Base-by-base conservation (phyloP, 2,113 vertebrate species). In the Odocoileus virginianus region DNA sequence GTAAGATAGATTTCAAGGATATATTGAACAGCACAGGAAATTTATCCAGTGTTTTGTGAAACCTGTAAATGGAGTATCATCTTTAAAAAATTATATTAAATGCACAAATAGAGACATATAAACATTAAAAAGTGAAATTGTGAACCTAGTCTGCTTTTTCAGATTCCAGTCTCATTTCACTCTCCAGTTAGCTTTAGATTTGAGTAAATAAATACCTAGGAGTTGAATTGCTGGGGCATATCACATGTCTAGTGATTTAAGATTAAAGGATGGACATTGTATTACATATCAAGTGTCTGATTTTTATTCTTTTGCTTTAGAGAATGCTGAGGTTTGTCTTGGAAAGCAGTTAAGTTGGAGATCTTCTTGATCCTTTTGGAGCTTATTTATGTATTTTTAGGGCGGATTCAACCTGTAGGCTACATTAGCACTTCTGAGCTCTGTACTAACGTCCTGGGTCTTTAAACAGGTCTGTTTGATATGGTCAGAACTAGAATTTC, bases 201-300 rank as follows among this genome's bases (percentile, higher is more conserved):
- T 61, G 33, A 15, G 58, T 89, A 91, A 97, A 94, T 74, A 85
- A 96, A 54, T 67, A 79, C 19, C 36, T 54, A 28, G 40, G 76
- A 86, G 27, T 98, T 94, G 45, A 84, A 45, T 91, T 85, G 47
- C 74, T 93, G 30, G 25, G 28, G 40, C 27, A 3, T 95, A 71
- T 85, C 87, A 93, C 43, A 84, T 87, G 55, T 89, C 82, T 71
- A 45, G n/a, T 95, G 74, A 93, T 91, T 91, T 54, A 74, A 95
- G 57, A 84, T 40, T 74, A 17, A 9, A 88, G 60, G 3, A 19
- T 85, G 43, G 58, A 58, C 58, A 64, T 61, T 87, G 43, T 79
- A 86, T 93, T 83, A 78, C 2, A n/a, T 83, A 78, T 67, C 6
- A 0, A 36, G 79, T 83, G 28, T 82, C 47, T 47, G n/a, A 54